Conservation (phyloP, 2,888 invertebrate genomes). For the Conistra vaccinii region DNA sequence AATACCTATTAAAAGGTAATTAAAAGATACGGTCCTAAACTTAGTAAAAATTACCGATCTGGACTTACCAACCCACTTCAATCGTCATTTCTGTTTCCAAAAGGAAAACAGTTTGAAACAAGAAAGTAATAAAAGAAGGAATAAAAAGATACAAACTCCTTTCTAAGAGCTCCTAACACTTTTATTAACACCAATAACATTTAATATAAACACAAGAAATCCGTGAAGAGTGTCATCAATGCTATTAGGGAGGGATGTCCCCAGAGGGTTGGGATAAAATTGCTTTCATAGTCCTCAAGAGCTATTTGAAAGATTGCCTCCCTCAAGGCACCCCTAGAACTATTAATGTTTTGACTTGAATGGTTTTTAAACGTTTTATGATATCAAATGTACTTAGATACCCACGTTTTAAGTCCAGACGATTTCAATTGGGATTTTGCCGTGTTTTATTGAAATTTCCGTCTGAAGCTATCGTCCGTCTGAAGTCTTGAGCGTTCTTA, state of each 20-base stretch:
- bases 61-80: background rate
- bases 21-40: background rate
- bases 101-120: slow-evolving; percentile 18
- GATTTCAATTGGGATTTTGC: background rate
- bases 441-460: background rate
- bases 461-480: background rate
- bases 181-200: slow-evolving; percentile 38
- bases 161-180: slow-evolving; percentile 18
- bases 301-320: slow-evolving; percentile 65
- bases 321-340: slow-evolving; percentile 35
- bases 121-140: slow-evolving; percentile 10
- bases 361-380: slow-evolving; percentile 32
- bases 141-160: slow-evolving; percentile 25
- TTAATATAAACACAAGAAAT: slow-evolving; percentile 54
- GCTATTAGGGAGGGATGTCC: slow-evolving; percentile 33
- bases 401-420: background rate
- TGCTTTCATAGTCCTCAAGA: slow-evolving; percentile 58
- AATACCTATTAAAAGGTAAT: background rate
- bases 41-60: background rate
- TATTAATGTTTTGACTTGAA: slow-evolving; percentile 52
- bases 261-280: slow-evolving; percentile 54
- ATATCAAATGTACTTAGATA: slow-evolving; percentile 13
- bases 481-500: background rate
- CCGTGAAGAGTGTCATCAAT: slow-evolving; percentile 42
- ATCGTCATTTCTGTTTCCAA: background rate